A percentile compares a stretch with the other conserved stretches of the same genome.
Evolutionary conservation across 1,140 invertebrate genomes (phyloP).

Genomic region (Pseudomyrmex flavicornis): DNA sequence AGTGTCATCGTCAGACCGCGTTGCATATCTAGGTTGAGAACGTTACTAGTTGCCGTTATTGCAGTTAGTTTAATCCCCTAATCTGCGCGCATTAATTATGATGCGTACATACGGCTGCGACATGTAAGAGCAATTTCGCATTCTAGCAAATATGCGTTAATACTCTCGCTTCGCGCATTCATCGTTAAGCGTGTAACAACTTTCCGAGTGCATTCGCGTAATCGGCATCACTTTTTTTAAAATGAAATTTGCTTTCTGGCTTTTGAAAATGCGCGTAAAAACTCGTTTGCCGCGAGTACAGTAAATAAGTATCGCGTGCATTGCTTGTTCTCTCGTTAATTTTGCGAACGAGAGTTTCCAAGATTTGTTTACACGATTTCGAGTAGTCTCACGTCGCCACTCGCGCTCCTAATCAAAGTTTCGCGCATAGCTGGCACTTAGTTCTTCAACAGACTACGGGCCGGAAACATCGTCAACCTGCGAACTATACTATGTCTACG

Average conservation of each 20-base stretch:
- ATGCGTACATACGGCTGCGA: conserved; percentile 53
- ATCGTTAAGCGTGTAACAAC: conserved; percentile 26
- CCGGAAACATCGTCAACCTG: conserved; percentile 12
- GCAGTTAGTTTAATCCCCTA: conserved; percentile 59
- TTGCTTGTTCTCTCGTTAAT: not conserved
- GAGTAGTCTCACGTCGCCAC: not conserved
- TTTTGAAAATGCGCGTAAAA: not conserved
- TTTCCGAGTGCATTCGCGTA: not conserved
- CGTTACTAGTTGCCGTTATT: conserved; percentile 55
- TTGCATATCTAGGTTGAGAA: conserved; percentile 42
- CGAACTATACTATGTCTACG: not conserved
- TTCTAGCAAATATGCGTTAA: conserved; percentile 51
- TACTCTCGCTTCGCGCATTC: conserved; percentile 43
- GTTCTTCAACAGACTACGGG: conserved; percentile 28
- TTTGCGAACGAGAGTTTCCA: not conserved
- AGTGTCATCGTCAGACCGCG: conserved; percentile 54
- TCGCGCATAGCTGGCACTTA: conserved; percentile 19
- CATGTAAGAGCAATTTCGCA: conserved; percentile 58
- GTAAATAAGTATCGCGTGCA: not conserved
- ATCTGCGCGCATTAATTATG: conserved; percentile 56
- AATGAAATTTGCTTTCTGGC: not conserved
- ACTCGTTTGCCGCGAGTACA: not conserved
- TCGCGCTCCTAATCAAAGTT: conserved; percentile 48
- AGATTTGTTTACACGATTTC: conserved; percentile 21
- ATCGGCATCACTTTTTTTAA: conserved; percentile 4